phyloP scores from a whole-genome alignment of 2,888 invertebrate genomes.

The Macropis europaea region DNA sequence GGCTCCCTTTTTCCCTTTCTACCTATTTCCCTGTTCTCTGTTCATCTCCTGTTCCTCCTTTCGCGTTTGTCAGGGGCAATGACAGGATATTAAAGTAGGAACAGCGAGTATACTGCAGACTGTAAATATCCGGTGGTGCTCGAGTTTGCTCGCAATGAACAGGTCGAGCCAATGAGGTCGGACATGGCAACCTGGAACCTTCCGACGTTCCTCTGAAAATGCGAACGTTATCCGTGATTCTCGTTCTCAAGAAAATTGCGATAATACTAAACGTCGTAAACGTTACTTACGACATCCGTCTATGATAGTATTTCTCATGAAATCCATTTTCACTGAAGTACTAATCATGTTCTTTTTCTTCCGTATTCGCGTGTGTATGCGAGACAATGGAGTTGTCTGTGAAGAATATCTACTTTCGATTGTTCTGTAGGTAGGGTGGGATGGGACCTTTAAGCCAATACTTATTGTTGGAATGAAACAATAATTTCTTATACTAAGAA shows the following conservation, averaged over 20 bases:
- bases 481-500: too few species aligned
- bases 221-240: slow-evolving; percentile 2
- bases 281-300: background rate
- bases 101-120: slow-evolving; percentile 70
- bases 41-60: slow-evolving; percentile 56
- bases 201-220: slow-evolving; percentile 45
- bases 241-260: slow-evolving; percentile 17
- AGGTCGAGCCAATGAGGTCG: slow-evolving; percentile 51
- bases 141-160: slow-evolving; percentile 62
- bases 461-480: too few species aligned
- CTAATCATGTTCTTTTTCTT: too few species aligned
- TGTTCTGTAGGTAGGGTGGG: too few species aligned
- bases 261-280: slow-evolving; percentile 5
- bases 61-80: slow-evolving; percentile 71
- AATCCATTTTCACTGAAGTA: background rate
- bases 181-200: slow-evolving; percentile 41
- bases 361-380: too few species aligned
- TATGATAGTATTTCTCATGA: background rate
- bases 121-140: slow-evolving; percentile 74
- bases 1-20: slow-evolving; percentile 20
- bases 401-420: too few species aligned
- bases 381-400: too few species aligned
- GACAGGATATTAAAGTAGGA: slow-evolving; percentile 77
- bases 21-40: slow-evolving; percentile 29
- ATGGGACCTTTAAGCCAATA: too few species aligned